A percentile compares a stretch with the other conserved stretches of the same genome.
These are phyloP conservation scores for Parnassius mnemosyne DNA, from an alignment of 2,888 invertebrate genomes.

Conservation along the genomic window DNA sequence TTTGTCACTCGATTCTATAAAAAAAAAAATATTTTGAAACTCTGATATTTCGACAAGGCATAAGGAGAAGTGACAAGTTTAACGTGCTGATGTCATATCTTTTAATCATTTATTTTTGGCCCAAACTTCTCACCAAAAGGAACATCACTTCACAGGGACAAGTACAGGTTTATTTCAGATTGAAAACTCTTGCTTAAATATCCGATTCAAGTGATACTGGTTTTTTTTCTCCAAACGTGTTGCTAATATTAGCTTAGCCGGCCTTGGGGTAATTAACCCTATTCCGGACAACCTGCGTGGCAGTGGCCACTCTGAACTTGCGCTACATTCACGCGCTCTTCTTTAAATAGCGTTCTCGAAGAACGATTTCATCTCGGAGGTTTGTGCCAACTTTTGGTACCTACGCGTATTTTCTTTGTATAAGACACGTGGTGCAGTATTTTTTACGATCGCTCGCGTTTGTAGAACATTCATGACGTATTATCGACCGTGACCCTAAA, in stretches of 20 bases:
- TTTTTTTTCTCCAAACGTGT: neutral
- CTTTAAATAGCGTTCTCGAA: conserved; percentile 67
- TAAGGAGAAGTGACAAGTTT: too few species aligned
- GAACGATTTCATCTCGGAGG: conserved; percentile 46
- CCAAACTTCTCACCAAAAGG: too few species aligned
- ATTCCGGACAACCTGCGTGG: conserved; percentile 55
- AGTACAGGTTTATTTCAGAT: too few species aligned
- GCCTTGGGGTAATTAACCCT: conserved; percentile 75
- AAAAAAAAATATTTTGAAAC: too few species aligned
- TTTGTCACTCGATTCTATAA: too few species aligned
- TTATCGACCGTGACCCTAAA: conserved; percentile 22
- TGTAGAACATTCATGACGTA: conserved; percentile 22
- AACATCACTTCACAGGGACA: too few species aligned
- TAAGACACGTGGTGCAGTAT: conserved; percentile 53
- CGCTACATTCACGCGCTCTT: conserved; percentile 64
- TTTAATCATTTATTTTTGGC: too few species aligned
- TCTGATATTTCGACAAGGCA: too few species aligned
- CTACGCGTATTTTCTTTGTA: conserved; percentile 45
- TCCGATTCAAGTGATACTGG: too few species aligned
- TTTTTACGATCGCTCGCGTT: conserved; percentile 30
- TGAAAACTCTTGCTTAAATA: too few species aligned
- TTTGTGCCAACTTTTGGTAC: conserved; percentile 68
- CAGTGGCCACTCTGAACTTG: conserved; percentile 69
- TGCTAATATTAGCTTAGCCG: conserved; percentile 45
- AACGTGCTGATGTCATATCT: too few species aligned